phyloP scores from a whole-genome alignment of 2,888 invertebrate genomes.

The Serrognathus titanus region DNA sequence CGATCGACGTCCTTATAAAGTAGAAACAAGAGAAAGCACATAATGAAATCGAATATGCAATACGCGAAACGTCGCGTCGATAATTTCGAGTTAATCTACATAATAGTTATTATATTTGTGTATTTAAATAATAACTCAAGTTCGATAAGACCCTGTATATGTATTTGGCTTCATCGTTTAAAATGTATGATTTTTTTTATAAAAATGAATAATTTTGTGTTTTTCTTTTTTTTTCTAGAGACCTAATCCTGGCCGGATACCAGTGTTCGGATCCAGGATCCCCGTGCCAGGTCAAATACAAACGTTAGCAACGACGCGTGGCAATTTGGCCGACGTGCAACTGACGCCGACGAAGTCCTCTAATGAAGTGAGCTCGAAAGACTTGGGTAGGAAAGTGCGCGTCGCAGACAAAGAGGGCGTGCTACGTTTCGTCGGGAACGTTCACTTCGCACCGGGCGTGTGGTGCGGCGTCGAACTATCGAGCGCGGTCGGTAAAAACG shows the following conservation, averaged over 20 bases:
- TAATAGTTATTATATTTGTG: too few species aligned
- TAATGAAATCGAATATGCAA: too few species aligned
- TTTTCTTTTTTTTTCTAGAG: slow-evolving; percentile 34
- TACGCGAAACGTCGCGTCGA: too few species aligned
- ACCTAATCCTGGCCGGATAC: slow-evolving; percentile 40
- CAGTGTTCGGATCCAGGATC: slow-evolving; percentile 40
- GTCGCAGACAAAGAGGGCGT: slow-evolving; percentile 49
- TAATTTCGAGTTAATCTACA: too few species aligned
- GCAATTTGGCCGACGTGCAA: slow-evolving; percentile 9
- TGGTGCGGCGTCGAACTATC: slow-evolving; percentile 66
- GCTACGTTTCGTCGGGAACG: slow-evolving; percentile 57
- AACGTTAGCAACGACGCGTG: neutral
- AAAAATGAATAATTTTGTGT: too few species aligned
- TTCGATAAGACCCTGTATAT: too few species aligned
- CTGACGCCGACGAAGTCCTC: slow-evolving; percentile 6
- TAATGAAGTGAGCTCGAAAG: slow-evolving; percentile 23
- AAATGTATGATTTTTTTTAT: too few species aligned
- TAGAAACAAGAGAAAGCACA: too few species aligned
- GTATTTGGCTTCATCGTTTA: too few species aligned
- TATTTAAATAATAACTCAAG: too few species aligned
- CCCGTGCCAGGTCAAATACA: slow-evolving; percentile 28
- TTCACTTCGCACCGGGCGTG: slow-evolving; percentile 53
- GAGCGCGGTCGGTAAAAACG: slow-evolving; percentile 58
- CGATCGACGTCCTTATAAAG: too few species aligned
- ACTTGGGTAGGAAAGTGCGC: slow-evolving; percentile 41